Base-by-base conservation (phyloP, 2,113 vertebrate species). In the Beaufortia kweichowensis region DNA sequence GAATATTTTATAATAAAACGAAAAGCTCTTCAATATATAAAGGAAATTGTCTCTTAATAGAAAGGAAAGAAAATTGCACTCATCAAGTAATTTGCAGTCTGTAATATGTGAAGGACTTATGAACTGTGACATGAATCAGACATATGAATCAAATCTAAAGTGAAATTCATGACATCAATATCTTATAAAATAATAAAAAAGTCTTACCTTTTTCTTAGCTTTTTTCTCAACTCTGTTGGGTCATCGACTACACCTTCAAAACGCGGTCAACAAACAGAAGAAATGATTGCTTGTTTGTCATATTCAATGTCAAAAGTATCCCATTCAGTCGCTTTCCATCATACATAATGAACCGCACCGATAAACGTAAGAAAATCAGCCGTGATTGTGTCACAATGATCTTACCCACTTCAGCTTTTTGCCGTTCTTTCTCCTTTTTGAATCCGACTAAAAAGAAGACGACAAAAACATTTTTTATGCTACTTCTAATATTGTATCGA, bases 121-220 rank as follows among this genome's bases (percentile, higher is more conserved):
- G 21, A 53, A 55, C 66, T 33, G 21, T 53, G 66, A 19, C 19
- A 23, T 4, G 29, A 69, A 35, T 70, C 29, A 35, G 1, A 55
- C 14, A 0, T 55, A 69, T 55, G n/a, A 67, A 48, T 48, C 26
- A 21, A 67, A 17, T 24, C 15, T 48, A 67, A 67, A 28, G 41
- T 29, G 41, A 48, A 67, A 67, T 43, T 29, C 19, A 56, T 56
- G 39, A 17, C 56, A 46, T 59, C 28, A 48, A 48, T 60, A 24
- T 9, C 0, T 67, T 53, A 17, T 63, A 29, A 39, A 11, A 21
- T 10, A 19, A 3, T 26, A 31, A 65, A 29, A 17, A 5, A 60
- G 50, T 60, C 90, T 88, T 80, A 97, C 96, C 93, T 76, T 88
- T 92, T 96, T 81, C 86, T 95, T 55, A 98, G 88, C 61, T 85